Conservation (phyloP, 2,797 vertebrate genomes). For the Anguilla anguilla region DNA sequence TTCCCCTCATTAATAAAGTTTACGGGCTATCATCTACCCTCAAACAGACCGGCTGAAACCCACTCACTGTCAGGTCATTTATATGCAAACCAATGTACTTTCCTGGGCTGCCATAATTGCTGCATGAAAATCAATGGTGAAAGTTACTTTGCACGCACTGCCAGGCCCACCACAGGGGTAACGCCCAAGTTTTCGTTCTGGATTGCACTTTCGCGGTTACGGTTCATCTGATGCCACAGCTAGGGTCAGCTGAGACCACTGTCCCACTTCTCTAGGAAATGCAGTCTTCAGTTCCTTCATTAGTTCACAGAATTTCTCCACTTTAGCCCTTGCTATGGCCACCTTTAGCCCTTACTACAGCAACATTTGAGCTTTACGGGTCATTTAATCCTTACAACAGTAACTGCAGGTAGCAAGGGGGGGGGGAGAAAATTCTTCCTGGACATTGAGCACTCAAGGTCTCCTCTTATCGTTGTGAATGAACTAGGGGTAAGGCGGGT, state of each 20-base stretch:
- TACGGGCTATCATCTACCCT: not conserved
- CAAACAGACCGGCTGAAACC: not conserved
- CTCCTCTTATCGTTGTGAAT: not conserved
- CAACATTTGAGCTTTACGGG: not conserved
- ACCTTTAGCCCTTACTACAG: not conserved
- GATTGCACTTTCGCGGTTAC: not conserved
- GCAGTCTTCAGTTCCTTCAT: not conserved
- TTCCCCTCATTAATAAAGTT: constrained; percentile 33
- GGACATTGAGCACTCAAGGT: not conserved
- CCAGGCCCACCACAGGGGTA: not conserved
- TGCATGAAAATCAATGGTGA: not conserved
- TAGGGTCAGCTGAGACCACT: not conserved
- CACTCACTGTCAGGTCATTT: not conserved
- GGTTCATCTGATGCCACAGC: not conserved
- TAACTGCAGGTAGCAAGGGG: not conserved
- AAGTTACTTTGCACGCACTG: not conserved
- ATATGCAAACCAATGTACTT: constrained; percentile 16
- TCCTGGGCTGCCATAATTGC: constrained; percentile 11
- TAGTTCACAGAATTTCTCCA: not conserved
- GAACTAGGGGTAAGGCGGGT: too few species aligned
- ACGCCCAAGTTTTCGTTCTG: not conserved
- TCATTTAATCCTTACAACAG: not conserved
- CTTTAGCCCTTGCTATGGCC: not conserved
- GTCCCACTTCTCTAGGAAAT: not conserved
- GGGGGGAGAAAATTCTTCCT: not conserved